Base-by-base conservation (phyloP, 2,797 vertebrate genomes). In the Sparus aurata region DNA sequence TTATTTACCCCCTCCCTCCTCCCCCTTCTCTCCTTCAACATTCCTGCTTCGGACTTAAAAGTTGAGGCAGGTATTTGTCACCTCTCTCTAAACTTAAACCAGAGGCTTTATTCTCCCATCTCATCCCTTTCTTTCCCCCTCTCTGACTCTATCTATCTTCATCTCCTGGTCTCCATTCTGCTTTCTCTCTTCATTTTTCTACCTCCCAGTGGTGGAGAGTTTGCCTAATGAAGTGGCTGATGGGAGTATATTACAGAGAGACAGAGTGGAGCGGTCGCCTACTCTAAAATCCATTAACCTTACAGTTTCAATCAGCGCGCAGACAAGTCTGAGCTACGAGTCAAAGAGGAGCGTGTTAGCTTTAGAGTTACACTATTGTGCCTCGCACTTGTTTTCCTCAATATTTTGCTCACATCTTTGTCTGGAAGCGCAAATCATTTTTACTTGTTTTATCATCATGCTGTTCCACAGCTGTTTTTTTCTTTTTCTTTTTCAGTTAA, bases 271-370 rank as follows among this genome's bases (percentile, higher is more conserved):
- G 92, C 85, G 80, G 83, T 91, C 85, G 87, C 85, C 91, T 91
- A 92, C 93, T 94, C 93, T 92, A 91, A 94, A 91, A 93, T 92
- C 93, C 92, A 94, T 94, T 93, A 94, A 94, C 92, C 91, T 93
- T 89, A 92, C 89, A 89, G 87, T 92, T 92, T 90, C 91, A 91
- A 90, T 92, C 90, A 91, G 91, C 62, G 61, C 41, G 69, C 78
- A 85, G 88, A 89, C 89, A 88, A 89, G 85, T 89, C 87, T 79
- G 82, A 90, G 86, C 85, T 77, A 54, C 4, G 49, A 88, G 89
- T 90, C 80, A 75, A 80, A 92, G 81, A 86, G 79, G 83, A 87
- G 53, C n/a, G 50, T 69, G 77, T 83, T 79, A 79, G 81, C 77
- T 75, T 45, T 79, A 69, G 84, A 87, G 69, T 84, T 79, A 64